Evolutionary conservation across 2,797 vertebrate species (phyloP).

Genomic region (Sebastes steindachneri): DNA sequence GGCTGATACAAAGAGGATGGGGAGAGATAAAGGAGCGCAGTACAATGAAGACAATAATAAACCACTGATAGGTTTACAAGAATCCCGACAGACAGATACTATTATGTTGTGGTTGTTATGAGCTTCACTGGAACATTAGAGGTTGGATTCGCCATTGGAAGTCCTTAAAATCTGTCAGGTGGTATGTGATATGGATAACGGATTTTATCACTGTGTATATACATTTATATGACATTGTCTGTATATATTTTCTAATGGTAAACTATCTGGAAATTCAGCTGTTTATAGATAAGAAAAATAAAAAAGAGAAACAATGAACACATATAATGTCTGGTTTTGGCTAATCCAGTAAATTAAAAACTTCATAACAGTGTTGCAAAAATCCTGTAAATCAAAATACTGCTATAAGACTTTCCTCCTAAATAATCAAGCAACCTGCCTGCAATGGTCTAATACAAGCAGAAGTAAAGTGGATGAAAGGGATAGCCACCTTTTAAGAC

Average conservation of each 20-base stretch:
- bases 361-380: not conserved
- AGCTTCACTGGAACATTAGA: not conserved
- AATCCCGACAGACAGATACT: not conserved
- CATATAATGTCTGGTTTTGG: not conserved
- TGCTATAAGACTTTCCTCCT: not conserved
- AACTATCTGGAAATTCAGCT: not conserved
- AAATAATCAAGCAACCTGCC: not conserved
- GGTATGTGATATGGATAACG: not conserved
- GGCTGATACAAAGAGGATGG: constrained; percentile 13
- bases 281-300: not conserved
- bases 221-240: not conserved
- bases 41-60: constrained; percentile 22
- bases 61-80: not conserved
- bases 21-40: not conserved
- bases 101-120: not conserved
- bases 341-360: not conserved
- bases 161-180: not conserved
- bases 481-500: not conserved
- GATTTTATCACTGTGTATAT: not conserved
- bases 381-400: not conserved
- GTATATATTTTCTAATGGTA: not conserved
- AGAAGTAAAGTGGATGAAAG: not conserved
- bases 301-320: not conserved
- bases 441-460: not conserved
- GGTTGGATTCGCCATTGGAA: not conserved